These are phyloP conservation scores for Clarias laeviceps DNA, from an alignment of 2,797 vertebrate species.

Conservation along the genomic window DNA sequence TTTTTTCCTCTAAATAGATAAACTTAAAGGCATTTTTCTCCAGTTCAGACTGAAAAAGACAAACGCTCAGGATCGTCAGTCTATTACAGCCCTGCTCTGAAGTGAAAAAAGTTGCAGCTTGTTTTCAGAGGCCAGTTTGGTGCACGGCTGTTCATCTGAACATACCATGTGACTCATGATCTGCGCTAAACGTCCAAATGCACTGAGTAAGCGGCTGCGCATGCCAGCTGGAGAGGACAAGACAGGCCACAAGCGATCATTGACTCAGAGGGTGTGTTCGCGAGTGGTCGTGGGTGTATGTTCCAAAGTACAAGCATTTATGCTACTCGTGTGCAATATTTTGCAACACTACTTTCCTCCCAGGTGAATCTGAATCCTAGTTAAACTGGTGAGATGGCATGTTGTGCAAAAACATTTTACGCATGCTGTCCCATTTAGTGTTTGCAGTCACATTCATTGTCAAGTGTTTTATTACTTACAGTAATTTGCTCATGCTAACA, in stretches of 20 bases:
- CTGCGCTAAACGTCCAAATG: constrained; percentile 63
- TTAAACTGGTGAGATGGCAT: no score
- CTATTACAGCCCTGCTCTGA: constrained; percentile 29
- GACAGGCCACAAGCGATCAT: constrained; percentile 72
- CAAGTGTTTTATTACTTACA: not conserved
- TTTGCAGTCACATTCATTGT: not conserved
- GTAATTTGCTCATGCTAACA: not conserved
- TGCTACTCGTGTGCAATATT: not conserved
- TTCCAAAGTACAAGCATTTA: constrained; percentile 28
- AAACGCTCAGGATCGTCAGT: not conserved
- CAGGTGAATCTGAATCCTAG: constrained; percentile 8
- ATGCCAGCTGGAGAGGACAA: constrained; percentile 74
- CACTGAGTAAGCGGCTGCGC: constrained; percentile 72
- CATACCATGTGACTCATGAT: constrained; percentile 68
- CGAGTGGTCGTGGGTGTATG: constrained; percentile 41
- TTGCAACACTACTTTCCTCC: constrained; percentile 18
- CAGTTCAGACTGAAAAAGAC: not conserved
- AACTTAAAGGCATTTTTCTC: not conserved
- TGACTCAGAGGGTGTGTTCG: constrained; percentile 71
- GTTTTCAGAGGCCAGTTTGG: constrained; percentile 66
- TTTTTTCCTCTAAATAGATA: not conserved
- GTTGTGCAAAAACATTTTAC: not conserved
- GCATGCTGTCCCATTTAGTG: not conserved
- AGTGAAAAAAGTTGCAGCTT: constrained; percentile 57
- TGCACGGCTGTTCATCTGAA: constrained; percentile 67